Evolutionary conservation across 2,113 vertebrate species (phyloP), one percentile per base, ranked within the genome.

Genomic region (Climacteris rufus): DNA sequence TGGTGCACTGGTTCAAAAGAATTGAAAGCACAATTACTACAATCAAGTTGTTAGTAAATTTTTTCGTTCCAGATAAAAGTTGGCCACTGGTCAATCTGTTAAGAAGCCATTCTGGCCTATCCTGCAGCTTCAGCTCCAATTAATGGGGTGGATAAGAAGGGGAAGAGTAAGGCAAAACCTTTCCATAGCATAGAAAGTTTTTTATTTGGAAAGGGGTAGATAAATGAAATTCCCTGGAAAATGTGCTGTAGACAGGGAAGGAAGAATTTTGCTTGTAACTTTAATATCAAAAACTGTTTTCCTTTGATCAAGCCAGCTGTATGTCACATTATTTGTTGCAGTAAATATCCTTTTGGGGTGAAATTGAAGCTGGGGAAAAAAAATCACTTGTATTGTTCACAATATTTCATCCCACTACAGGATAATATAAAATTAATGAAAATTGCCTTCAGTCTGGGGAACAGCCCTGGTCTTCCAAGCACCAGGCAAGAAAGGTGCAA

Each of bases 281-380:
- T 83, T 90, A 81, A 64, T 89, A 88, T 49, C 31, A 91, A 88
- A 92, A 74, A 53, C 35, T 83, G 63, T 87, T 83, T 87, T 92
- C 6, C 52, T 95, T 93, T 94, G 60, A 93, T 92, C 80, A 87
- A 77, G 27, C 14, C 53, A 76, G 71, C 61, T 92, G 42, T 78
- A 63, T 65, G 63, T 69, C 53, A 50, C 4, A 2, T 74, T 85
- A 90, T 91, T 95, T 89, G 72, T 70, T 87, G 66, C 7, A 6
- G 50, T 77, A 94, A 83, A 80, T 90, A 91, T 88, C 37, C 40
- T 96, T 91, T 64, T 25, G 56, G 71, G 70, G 59, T 53, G 54
- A 90, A 94, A 81, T 11, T 72, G 66, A 92, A 94, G 45, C 19
- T 11, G 31, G 13, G 52, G 14, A 89, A 63, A 64, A 86, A 28